These are phyloP conservation scores for Python bivittatus DNA, from an alignment of 2,113 vertebrate species.

Conservation along the genomic window DNA sequence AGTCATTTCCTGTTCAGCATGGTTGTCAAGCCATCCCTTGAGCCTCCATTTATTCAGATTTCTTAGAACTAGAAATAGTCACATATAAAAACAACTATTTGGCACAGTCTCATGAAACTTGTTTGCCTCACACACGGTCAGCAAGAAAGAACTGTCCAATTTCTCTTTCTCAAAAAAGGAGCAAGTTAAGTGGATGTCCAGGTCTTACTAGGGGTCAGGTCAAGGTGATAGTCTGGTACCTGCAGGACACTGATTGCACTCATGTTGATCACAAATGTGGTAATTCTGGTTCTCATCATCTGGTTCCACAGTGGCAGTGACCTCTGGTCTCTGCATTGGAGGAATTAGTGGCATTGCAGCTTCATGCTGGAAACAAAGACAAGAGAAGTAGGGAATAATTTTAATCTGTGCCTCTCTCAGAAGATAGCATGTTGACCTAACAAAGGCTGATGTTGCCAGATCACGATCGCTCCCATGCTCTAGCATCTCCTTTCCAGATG, in stretches of 20 bases:
- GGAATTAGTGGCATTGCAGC: neutral
- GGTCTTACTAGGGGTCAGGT: neutral
- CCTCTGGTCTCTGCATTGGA: accelerated
- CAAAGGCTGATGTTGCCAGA: neutral
- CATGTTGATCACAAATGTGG: accelerated
- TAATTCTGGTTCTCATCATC: accelerated
- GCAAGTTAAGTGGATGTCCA: neutral
- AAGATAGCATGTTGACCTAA: neutral
- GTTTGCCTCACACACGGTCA: neutral
- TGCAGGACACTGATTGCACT: conserved; percentile 5
- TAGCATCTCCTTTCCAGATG: neutral
- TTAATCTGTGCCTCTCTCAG: neutral
- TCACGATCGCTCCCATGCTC: neutral
- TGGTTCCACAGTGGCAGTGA: no score
- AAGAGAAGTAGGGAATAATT: neutral
- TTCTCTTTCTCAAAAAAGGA: neutral
- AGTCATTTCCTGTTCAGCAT: neutral
- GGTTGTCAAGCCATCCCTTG: neutral
- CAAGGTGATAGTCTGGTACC: neutral
- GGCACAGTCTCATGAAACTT: no score
- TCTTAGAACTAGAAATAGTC: neutral
- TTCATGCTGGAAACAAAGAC: neutral
- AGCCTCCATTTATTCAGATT: neutral
- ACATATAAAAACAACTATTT: neutral
- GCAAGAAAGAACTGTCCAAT: neutral